phyloP scores from a whole-genome alignment of 2,888 invertebrate genomes.

The Oscheius sp. region DNA sequence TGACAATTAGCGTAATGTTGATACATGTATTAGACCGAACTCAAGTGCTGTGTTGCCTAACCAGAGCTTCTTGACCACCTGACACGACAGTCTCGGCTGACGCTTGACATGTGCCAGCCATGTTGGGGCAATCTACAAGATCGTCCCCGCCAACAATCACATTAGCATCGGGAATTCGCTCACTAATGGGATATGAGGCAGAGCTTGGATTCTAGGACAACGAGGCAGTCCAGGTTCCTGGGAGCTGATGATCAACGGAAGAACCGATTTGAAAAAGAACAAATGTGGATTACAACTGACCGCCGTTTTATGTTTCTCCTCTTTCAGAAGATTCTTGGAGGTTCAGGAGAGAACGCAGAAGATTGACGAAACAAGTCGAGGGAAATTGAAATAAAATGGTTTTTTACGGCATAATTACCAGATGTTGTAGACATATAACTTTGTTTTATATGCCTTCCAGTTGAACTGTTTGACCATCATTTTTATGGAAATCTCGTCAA shows the following conservation, averaged over 20 bases:
- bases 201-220: not conserved
- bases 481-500: too few species aligned
- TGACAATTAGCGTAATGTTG: not conserved
- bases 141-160: constrained; percentile 34
- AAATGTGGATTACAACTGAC: too few species aligned
- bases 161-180: constrained; percentile 28
- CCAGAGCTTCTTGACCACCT: constrained; percentile 27
- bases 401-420: too few species aligned
- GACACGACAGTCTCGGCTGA: constrained; percentile 30
- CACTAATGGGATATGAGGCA: constrained; percentile 23
- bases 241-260: not conserved
- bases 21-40: not conserved
- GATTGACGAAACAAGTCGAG: constrained; percentile 65
- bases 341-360: constrained; percentile 40
- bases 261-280: not conserved
- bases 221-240: too few species aligned
- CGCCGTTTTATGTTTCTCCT: too few species aligned
- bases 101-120: constrained; percentile 21
- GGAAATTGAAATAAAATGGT: constrained; percentile 62
- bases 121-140: constrained; percentile 31
- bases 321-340: too few species aligned
- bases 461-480: too few species aligned
- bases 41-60: constrained; percentile 29
- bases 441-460: too few species aligned
- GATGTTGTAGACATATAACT: too few species aligned